phyloP scores from a whole-genome alignment of 1,140 invertebrate species.

The Caerostris darwini region DNA sequence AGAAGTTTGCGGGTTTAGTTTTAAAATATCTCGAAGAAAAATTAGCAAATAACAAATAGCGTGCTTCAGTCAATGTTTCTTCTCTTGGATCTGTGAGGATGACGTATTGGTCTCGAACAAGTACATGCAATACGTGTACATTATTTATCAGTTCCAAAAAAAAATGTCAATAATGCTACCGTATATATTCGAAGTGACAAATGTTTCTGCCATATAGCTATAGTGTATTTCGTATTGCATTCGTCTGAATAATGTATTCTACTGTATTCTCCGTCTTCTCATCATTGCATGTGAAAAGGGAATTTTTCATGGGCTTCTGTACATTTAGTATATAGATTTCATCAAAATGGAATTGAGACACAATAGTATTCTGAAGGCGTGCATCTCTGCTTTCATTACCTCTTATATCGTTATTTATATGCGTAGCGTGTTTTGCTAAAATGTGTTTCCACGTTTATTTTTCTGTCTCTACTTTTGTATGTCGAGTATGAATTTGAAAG shows the following conservation, averaged over 20 bases:
- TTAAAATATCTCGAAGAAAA: no score
- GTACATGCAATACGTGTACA: not conserved
- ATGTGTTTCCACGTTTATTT: not conserved
- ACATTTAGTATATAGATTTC: not conserved
- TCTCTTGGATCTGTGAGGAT: not conserved
- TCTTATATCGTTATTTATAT: not conserved
- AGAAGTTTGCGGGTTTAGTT: no score
- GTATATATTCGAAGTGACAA: not conserved
- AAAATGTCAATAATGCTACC: not conserved
- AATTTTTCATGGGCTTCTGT: not conserved
- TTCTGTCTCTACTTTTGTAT: not conserved
- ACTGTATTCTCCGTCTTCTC: not conserved
- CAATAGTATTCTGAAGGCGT: not conserved
- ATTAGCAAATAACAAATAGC: no score
- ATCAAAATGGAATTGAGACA: not conserved
- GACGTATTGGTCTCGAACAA: not conserved
- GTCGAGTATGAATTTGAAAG: no score
- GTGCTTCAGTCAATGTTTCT: not conserved
- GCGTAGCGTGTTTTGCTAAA: not conserved
- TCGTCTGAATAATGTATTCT: not conserved
- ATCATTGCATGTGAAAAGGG: not conserved
- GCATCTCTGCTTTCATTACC: not conserved
- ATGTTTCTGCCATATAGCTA: not conserved
- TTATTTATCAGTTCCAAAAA: not conserved
- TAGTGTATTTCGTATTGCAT: not conserved